phyloP scores from a whole-genome alignment of 1,140 invertebrate species.

The Macrosteles quadrilineatus region DNA sequence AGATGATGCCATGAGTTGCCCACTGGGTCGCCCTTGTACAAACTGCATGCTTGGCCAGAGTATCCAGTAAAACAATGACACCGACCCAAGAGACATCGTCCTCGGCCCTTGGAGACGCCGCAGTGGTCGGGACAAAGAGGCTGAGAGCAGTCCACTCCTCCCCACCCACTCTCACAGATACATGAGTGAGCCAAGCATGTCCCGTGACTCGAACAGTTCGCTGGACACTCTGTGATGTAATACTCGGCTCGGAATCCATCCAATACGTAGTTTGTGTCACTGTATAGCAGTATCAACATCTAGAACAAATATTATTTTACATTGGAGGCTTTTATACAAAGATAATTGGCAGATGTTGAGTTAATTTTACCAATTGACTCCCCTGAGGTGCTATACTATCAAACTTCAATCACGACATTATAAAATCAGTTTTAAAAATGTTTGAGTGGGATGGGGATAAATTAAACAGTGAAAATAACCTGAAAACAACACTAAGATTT shows the following conservation, averaged over 20 bases:
- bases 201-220: conserved; percentile 85
- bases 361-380: no score
- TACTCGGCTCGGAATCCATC: conserved; percentile 90
- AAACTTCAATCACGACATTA: no score
- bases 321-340: no score
- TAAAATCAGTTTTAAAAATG: no score
- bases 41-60: conserved; percentile 73
- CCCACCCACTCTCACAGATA: conserved; percentile 77
- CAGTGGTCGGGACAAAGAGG: conserved; percentile 74
- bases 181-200: conserved; percentile 80
- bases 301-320: no score
- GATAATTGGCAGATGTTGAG: no score
- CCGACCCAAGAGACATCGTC: conserved; percentile 65
- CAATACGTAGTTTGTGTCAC: conserved; percentile 92
- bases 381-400: no score
- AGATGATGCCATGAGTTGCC: conserved; percentile 82
- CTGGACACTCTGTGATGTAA: conserved; percentile 85
- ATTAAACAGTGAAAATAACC: no score
- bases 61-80: conserved; percentile 69
- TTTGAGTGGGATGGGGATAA: no score
- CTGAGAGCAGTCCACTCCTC: conserved; percentile 77
- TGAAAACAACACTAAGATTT: no score
- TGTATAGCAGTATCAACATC: conserved; percentile 94
- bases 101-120: conserved; percentile 58
- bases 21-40: conserved; percentile 63